phyloP scores from a whole-genome alignment of 2,888 invertebrate species.

The Arenicola marina region DNA sequence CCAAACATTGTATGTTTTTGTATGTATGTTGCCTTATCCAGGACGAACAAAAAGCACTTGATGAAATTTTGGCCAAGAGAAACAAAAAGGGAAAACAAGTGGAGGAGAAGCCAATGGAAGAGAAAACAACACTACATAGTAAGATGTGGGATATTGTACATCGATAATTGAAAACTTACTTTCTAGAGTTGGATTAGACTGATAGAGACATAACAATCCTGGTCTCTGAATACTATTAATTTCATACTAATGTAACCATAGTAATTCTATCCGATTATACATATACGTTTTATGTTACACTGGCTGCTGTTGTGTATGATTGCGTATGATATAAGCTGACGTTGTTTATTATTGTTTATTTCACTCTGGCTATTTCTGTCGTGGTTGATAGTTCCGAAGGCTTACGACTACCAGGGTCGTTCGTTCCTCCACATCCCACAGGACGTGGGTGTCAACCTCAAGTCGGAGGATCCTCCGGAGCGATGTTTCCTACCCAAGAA shows the following conservation, averaged over 20 bases:
- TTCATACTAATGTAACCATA: too few species aligned
- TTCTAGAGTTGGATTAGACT: too few species aligned
- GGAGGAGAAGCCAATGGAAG: slow-evolving; percentile 93
- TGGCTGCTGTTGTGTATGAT: too few species aligned
- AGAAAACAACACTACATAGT: slow-evolving; percentile 93
- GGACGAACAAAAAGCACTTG: slow-evolving; percentile 91
- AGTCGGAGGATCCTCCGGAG: slow-evolving; percentile 85
- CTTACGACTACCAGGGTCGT: slow-evolving; percentile 91
- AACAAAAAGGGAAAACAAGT: slow-evolving; percentile 77
- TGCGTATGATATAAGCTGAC: too few species aligned
- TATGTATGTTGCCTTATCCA: slow-evolving; percentile 39
- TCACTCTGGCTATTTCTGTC: too few species aligned
- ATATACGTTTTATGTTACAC: too few species aligned
- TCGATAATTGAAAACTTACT: too few species aligned
- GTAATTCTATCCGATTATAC: too few species aligned
- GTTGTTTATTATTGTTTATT: too few species aligned
- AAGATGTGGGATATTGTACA: slow-evolving; percentile 64
- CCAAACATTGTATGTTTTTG: not conserved
- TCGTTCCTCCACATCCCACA: slow-evolving; percentile 92
- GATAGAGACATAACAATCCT: too few species aligned
- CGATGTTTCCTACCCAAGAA: slow-evolving; percentile 96
- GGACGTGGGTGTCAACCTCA: slow-evolving; percentile 87
- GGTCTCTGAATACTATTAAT: too few species aligned
- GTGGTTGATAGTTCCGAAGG: slow-evolving; percentile 86
- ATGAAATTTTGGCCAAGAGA: slow-evolving; percentile 86